Evolutionary conservation across 2,888 invertebrate genomes (phyloP), one percentile per base, ranked within the genome.

Genomic region (Calephelis perditalis): DNA sequence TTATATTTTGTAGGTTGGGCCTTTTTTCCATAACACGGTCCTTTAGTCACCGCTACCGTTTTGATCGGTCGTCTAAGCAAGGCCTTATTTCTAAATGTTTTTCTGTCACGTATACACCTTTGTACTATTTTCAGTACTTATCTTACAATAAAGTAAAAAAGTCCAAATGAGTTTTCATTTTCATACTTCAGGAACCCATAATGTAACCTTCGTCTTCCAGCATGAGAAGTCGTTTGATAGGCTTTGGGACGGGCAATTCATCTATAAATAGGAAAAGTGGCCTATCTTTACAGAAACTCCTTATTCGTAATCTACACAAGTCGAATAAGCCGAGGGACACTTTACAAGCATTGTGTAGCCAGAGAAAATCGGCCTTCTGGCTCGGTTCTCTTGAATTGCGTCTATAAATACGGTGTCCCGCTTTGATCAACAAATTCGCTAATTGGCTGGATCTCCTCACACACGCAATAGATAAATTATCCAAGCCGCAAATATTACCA

Each of bases 201-300:
- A 9, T 11, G 45, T 56, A 62, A 7, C 61, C 75, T 72, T 81
- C 84, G 67, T 91, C 86, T 76, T 93, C 92, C 77, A 94, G 86
- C 81, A 92, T 86, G 62, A 94, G 83, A 79, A 89, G 94, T 66
- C 77, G 82, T 73, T 92, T 92, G 69, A 94, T 80, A 67, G 85
- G 78, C 62, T 79, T 81, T 52, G 94, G 94, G 76, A 94, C 75
- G 61, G 92, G 91, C 65, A 93, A 82, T 63, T 79, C 74, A 47
- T 69, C 64, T 61, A 89, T 71, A 71, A 77, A 86, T 55, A 67
- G 69, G 70, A 77, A 81, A 66, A 94, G 81, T 62, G 82, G 76
- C 63, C 71, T 82, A 65, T 71, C 71, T 60, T 68, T 75, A 65
- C 76, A 72, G 56, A 74, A 64, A 52, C 61, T 45, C 67, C 94